A percentile compares a stretch with the other conserved stretches of the same genome.
These are phyloP conservation scores for Drosophila guanche DNA, from an alignment of 1,140 invertebrate genomes.

Conservation along the genomic window DNA sequence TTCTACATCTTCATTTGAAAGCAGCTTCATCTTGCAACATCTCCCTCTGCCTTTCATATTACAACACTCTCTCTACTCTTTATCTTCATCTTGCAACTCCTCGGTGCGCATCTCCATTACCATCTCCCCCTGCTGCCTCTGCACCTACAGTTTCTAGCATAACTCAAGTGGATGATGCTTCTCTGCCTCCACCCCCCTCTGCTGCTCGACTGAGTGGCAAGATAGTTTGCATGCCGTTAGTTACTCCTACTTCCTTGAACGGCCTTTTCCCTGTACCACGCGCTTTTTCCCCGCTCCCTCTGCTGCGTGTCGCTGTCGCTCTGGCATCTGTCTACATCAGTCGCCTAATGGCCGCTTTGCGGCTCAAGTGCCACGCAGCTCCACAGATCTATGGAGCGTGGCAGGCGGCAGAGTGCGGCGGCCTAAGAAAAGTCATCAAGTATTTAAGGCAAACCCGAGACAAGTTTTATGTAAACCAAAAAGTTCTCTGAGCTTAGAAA, in stretches of 20 bases:
- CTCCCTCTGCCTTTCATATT: constrained; percentile 18
- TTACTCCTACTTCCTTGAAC: constrained; percentile 34
- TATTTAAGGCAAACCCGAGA: constrained; percentile 56
- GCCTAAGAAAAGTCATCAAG: constrained; percentile 57
- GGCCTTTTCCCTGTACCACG: constrained; percentile 66
- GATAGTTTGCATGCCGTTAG: constrained; percentile 70
- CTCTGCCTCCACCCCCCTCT: background rate
- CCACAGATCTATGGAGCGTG: background rate
- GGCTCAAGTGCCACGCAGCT: constrained; percentile 59
- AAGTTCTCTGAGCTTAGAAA: constrained; percentile 11
- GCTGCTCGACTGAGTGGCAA: constrained; percentile 42
- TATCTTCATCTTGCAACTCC: constrained; percentile 26
- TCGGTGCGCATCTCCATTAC: constrained; percentile 31
- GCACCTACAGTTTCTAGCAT: constrained; percentile 6
- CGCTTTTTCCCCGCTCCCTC: constrained; percentile 15
- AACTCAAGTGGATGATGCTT: constrained; percentile 32
- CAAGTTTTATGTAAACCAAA: constrained; percentile 38
- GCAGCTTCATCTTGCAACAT: background rate
- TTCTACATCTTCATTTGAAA: constrained; percentile 12
- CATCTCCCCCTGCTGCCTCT: constrained; percentile 7
- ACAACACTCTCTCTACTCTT: constrained; percentile 14
- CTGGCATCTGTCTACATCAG: constrained; percentile 58
- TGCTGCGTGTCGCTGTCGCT: constrained; percentile 20
- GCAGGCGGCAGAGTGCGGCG: constrained; percentile 11
- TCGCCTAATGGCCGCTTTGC: constrained; percentile 75